These are phyloP conservation scores for Heliconius charithonia DNA, from an alignment of 2,888 invertebrate species.

Conservation along the genomic window DNA sequence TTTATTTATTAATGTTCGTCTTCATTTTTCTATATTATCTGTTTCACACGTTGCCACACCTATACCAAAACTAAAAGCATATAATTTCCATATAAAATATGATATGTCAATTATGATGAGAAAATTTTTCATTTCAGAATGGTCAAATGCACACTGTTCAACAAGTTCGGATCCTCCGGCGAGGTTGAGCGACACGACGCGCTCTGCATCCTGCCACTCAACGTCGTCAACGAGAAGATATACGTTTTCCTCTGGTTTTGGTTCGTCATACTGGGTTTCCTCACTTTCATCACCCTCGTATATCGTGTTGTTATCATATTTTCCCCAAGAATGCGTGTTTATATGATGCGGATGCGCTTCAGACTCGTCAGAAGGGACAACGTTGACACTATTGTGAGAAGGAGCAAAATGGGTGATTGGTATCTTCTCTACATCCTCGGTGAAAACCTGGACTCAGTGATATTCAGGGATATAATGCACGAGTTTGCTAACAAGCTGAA, in stretches of 20 bases:
- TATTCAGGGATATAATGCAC: constrained; percentile 96
- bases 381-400: constrained; percentile 94
- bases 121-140: constrained; percentile 82
- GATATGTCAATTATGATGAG: not conserved
- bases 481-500: constrained; percentile 94
- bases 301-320: constrained; percentile 95
- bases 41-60: too few relatives aligned
- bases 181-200: constrained; percentile 92
- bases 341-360: constrained; percentile 94
- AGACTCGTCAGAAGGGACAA: constrained; percentile 93
- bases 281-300: constrained; percentile 92
- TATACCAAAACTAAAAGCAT: not conserved
- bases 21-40: too few relatives aligned
- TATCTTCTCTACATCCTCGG: constrained; percentile 97
- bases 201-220: constrained; percentile 95
- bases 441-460: constrained; percentile 96
- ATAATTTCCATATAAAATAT: not conserved
- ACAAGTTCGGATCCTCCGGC: constrained; percentile 95
- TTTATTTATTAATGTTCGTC: too few relatives aligned
- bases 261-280: constrained; percentile 94
- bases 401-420: constrained; percentile 98
- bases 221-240: constrained; percentile 98
- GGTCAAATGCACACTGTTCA: constrained; percentile 96
- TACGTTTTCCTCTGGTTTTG: constrained; percentile 98
- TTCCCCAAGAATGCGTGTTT: constrained; percentile 95